Conservation (phyloP, 1,140 invertebrate genomes). For the Elysia chlorotica region DNA sequence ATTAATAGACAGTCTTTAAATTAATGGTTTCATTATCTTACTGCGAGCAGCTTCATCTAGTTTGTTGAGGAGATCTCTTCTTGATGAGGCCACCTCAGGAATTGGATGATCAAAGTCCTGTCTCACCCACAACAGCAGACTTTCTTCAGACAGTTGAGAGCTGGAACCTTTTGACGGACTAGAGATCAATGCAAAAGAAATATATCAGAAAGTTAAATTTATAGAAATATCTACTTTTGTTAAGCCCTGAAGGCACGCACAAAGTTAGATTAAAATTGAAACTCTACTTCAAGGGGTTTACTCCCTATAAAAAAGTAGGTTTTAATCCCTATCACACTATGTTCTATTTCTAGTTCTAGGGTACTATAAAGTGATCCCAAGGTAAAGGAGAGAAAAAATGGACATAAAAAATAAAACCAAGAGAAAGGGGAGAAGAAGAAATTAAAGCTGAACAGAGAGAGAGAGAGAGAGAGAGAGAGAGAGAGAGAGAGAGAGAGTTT, state of each 20-base stretch:
- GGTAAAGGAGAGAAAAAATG: too few relatives aligned
- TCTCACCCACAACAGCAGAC: slow-evolving; percentile 60
- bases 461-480: background rate
- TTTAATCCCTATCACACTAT: too few relatives aligned
- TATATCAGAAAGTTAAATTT: background rate
- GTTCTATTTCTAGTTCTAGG: too few relatives aligned
- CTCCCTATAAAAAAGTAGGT: background rate
- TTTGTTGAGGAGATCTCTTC: slow-evolving; percentile 57
- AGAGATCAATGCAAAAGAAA: slow-evolving; percentile 48
- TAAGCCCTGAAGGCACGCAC: background rate
- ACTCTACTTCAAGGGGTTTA: background rate
- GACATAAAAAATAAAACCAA: too few relatives aligned
- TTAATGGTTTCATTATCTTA: too few relatives aligned
- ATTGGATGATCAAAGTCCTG: slow-evolving; percentile 62
- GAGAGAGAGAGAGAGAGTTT: background rate
- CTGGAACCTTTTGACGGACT: slow-evolving; percentile 57
- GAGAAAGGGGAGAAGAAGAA: too few relatives aligned
- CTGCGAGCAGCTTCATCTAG: slow-evolving; percentile 60
- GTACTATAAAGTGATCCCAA: too few relatives aligned
- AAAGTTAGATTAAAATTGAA: background rate
- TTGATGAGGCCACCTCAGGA: slow-evolving; percentile 52
- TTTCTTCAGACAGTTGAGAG: slow-evolving; percentile 45
- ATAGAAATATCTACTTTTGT: background rate
- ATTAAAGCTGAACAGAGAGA: too few relatives aligned
- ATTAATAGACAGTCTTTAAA: too few relatives aligned